Base-by-base conservation (phyloP, 2,113 vertebrate genomes). In the Globicephala melas region DNA sequence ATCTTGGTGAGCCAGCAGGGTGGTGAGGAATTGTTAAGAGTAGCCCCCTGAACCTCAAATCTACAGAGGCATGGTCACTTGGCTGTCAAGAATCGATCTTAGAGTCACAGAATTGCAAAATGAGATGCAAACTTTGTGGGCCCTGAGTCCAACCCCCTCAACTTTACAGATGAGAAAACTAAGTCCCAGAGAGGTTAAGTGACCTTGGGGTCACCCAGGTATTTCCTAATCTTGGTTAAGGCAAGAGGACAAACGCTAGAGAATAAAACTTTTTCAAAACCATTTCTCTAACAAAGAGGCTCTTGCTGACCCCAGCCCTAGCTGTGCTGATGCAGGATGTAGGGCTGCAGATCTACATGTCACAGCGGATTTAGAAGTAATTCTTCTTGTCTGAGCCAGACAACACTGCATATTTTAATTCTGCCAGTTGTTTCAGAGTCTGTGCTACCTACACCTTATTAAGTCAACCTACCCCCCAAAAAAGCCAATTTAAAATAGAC, bases 401-500 rank as follows among this genome's bases (percentile, higher is more conserved):
- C 28, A 92, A 87, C 86, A 9, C 86, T 67, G 77, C 86, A 89
- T 92, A 95, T 95, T 91, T 96, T 91, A 97, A 86, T 95, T 91
- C 44, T 67, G 9, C 68, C 74, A 62, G 74, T 87, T 3, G 0
- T 55, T 84, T 85, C 53, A 70, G 89, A 89, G 79, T 17, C 80
- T 79, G 60, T 76, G 62, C 91, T 96, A 71, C 85, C 74, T 82
- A 94, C 17, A 90, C 60, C 74, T 96, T 96, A 95, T 90, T 95
- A 95, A 97, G 95, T 94, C 85, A 96, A 92, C 85, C 68, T 77
- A 77, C 20, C 28, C 1, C 4, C 31, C 18, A 70, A 17, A 31
- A 92, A 91, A 77, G 55, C 18, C 92, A 82, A 95, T 94, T 97
- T 92, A 91, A 97, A 97, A 94, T 47, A 89, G 41, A 92, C 86